These are phyloP conservation scores for honey bee (Apis mellifera) DNA, from an alignment of 1,140 invertebrate species.

Conservation along the genomic window Amel_HAv3.1 CM009932.2:11695001-11695500, in stretches of 20 bases:
- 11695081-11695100: not conserved
- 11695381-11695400: too few species aligned
- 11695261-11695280: conserved; percentile 49
- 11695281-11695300: conserved; percentile 53
- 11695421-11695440: too few species aligned
- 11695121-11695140: conserved; percentile 17
- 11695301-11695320: conserved; percentile 7
- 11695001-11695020: not conserved
- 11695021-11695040: conserved; percentile 6
- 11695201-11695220: conserved; percentile 50
- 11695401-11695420: too few species aligned
- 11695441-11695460: too few species aligned
- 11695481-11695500: too few species aligned
- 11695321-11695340: conserved; percentile 54
- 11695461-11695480: too few species aligned
- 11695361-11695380: too few species aligned
- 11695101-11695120: conserved; percentile 2
- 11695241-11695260: conserved; percentile 31
- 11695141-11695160: conserved; percentile 25
- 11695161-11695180: conserved; percentile 30
- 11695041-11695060: not conserved
- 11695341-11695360: too few species aligned
- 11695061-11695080: not conserved
- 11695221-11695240: conserved; percentile 7
- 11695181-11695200: conserved; percentile 38